Conservation (phyloP, 2,797 vertebrate genomes). For the Echeneis naucrates region DNA sequence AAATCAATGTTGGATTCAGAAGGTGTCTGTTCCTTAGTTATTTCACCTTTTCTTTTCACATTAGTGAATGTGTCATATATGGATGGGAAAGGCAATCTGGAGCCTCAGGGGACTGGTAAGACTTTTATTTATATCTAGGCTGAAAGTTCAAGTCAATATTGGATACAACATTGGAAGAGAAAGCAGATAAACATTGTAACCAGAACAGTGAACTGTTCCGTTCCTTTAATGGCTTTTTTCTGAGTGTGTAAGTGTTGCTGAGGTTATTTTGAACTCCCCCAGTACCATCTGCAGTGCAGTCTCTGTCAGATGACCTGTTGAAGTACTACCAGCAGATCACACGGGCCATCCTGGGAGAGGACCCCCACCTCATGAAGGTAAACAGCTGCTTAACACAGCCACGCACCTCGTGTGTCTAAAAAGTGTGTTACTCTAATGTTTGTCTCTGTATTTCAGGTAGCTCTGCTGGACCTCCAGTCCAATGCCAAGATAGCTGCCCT, state of each 20-base stretch:
- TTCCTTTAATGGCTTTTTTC: background rate
- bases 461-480: conserved; percentile 93
- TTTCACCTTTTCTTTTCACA: background rate
- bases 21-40: background rate
- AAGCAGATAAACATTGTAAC: background rate
- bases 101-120: conserved; percentile 91
- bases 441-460: conserved; percentile 81
- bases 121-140: background rate
- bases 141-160: too few species aligned
- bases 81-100: conserved; percentile 93
- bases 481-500: conserved; percentile 95
- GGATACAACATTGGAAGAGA: too few species aligned
- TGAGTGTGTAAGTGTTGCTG: background rate
- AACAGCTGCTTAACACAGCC: background rate
- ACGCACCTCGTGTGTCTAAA: background rate
- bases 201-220: background rate
- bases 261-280: background rate
- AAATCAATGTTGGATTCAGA: background rate
- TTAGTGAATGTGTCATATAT: conserved; percentile 93
- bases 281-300: conserved; percentile 92
- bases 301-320: conserved; percentile 90
- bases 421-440: accelerated
- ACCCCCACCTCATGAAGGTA: conserved; percentile 95
- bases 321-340: conserved; percentile 97
- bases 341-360: conserved; percentile 92